A percentile compares a stretch with the other conserved stretches of the same genome.
These are phyloP conservation scores for Eucera pruinosa DNA, from an alignment of 2,888 invertebrate species.

Conservation along the genomic window DNA sequence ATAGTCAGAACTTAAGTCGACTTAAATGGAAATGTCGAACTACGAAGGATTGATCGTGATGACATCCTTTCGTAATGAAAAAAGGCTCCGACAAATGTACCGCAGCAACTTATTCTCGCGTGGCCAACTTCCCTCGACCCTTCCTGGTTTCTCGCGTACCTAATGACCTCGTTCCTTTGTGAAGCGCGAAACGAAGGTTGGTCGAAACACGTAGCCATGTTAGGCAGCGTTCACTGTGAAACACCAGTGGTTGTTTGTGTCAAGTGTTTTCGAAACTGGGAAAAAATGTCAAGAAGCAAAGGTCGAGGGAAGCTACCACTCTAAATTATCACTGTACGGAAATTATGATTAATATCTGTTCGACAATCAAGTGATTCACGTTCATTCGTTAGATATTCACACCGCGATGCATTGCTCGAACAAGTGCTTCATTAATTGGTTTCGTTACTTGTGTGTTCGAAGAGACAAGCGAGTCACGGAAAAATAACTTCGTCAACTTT, in stretches of 20 bases:
- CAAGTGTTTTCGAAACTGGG: slow-evolving; percentile 40
- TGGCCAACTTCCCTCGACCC: slow-evolving; percentile 66
- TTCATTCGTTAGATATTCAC: not conserved
- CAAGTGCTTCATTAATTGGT: not conserved
- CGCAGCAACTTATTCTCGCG: slow-evolving; percentile 38
- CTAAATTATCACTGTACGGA: not conserved
- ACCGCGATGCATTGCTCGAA: not conserved
- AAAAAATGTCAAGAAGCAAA: slow-evolving; percentile 26
- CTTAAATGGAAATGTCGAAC: slow-evolving; percentile 10
- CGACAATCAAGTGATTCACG: not conserved
- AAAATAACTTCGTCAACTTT: slow-evolving; percentile 4
- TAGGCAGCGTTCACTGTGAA: slow-evolving; percentile 42
- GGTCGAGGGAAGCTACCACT: slow-evolving; percentile 48
- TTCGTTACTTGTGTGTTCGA: not conserved
- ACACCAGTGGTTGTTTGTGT: slow-evolving; percentile 33
- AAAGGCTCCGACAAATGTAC: slow-evolving; percentile 19
- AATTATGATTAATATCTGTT: no score
- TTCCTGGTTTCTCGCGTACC: slow-evolving; percentile 59
- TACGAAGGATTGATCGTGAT: slow-evolving; percentile 39
- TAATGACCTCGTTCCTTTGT: slow-evolving; percentile 70
- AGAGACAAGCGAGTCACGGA: not conserved
- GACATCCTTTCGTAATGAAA: slow-evolving; percentile 32
- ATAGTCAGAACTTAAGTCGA: not conserved
- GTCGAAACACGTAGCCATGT: slow-evolving; percentile 60
- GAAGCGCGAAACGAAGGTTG: slow-evolving; percentile 57